Base-by-base conservation (phyloP, 2,797 vertebrate genomes). In the Pygocentrus nattereri region DNA sequence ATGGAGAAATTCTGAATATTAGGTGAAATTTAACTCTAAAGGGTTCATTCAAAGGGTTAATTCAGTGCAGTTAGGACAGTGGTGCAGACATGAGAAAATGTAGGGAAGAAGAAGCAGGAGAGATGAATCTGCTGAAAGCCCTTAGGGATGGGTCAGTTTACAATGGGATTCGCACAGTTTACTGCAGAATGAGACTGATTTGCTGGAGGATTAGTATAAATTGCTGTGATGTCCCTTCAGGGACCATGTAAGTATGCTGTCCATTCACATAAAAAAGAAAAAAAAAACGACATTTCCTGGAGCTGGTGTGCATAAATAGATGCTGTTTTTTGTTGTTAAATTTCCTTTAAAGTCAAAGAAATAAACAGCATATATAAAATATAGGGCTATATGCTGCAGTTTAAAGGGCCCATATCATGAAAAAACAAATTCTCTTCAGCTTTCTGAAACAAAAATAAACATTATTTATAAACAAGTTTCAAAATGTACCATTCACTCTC, bases 181-280 rank as follows among this genome's bases (percentile, higher is more conserved):
- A 77, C 62, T 59, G 74, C 61, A 21, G 73, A 74, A 87, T 85
- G 80, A 84, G 74, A 74, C 27, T 76, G 77, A 81, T 83, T 81
- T 80, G 52, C 68, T 56, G 59, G 79, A 72, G 82, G 84, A 85
- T 87, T 87, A 85, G 74, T 74, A 74, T 80, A 84, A 85, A 85
- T 74, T 23, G 61, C 76, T 84, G 25, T 85, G 75, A 85, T 74
- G 72, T 83, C 80, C 74, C 84, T 82, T 56, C 34, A 62, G 84
- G 82, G 80, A 84, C 41, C 21, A 50, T 41, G 69, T 64, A 50
- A 56, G 56, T 67, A 11, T 78, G 76, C 41, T 62, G 70, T 81
- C 79, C 64, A 74, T 59, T 74, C 65, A 30, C 41, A 47, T 18
- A 78, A n/a, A 31, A 31, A 19, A 18, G 13, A 58, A 44, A 7